Base-by-base conservation (phyloP, 2,888 invertebrate genomes). In the Lasioglossum calceatum region DNA sequence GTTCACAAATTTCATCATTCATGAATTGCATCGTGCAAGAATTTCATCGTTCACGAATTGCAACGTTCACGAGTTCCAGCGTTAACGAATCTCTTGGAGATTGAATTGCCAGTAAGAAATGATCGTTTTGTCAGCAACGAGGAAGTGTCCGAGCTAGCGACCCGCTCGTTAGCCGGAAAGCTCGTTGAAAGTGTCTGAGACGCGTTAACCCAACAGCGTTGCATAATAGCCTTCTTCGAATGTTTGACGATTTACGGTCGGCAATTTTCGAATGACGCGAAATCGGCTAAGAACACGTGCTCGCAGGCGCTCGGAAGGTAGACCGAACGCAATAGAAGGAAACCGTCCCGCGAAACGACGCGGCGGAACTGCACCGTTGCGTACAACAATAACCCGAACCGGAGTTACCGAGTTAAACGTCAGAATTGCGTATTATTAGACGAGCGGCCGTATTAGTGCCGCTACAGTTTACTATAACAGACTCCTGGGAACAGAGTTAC, bases 381-480 rank as follows among this genome's bases (percentile, higher is more conserved):
- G 70, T 27, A 23, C 32, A 36, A 36, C 50, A 44, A 72, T 77
- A 61, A 61, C 72, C 23, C 47, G 23, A 10, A 23, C 39, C 58
- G 50, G 27, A 67, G 75, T 44, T 73, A 61, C 75, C 14, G 42
- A 75, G 75, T 76, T 84, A 67, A 76, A 72, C 78, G 64, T 73
- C 19, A 16, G 7, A 75, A 83, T 85, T 72, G 64, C 84, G 71
- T 54, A 47, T 72, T 61, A 39, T 47, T 77, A 75, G 47, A n/a
- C 44, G 32, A 27, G 39, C 54, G n/a, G n/a, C 64, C 72, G 70
- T 32, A 73, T 82, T 77, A 73, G 77, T 73, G 77, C 67, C 74
- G 83, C 58, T 82, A 79, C 64, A 54, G 64, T 79, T 85, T 72
- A 44, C 79, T 78, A 27, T 71, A 64, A 58, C 47, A 61, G 19